Percentiles rank a stretch among this genome's conserved stretches.
phyloP scores from a whole-genome alignment of 2,797 vertebrate species.

The Falco novaeseelandiae region DNA sequence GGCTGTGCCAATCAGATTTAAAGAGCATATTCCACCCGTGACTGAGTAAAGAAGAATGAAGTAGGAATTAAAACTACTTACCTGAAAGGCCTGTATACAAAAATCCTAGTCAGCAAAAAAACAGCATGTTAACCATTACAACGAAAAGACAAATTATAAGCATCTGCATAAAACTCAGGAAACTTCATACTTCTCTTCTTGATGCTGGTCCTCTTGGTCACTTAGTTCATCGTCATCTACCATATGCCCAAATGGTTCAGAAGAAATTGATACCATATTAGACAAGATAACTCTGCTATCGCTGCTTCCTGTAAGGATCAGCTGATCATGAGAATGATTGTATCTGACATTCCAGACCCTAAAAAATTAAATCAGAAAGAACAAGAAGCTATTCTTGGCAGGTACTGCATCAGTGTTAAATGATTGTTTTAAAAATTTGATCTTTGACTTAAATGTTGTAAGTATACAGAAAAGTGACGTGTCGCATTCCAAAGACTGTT shows the following conservation, averaged over 20 bases:
- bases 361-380: not conserved
- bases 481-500: not conserved
- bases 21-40: not conserved
- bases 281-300: conserved; percentile 98
- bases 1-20: not conserved
- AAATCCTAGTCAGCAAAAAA: conserved; percentile 48
- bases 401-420: not conserved
- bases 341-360: conserved; percentile 99
- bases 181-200: conserved; percentile 88
- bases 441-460: not conserved
- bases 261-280: conserved; percentile 99
- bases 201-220: conserved; percentile 90
- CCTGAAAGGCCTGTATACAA: conserved; percentile 46
- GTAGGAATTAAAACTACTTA: not conserved
- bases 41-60: not conserved
- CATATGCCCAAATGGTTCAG: conserved; percentile 95
- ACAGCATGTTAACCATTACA: not conserved
- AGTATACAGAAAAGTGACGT: not conserved
- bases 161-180: conserved; percentile 9
- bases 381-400: not conserved
- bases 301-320: conserved; percentile 95
- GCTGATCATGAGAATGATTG: conserved; percentile 97
- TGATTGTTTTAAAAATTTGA: not conserved
- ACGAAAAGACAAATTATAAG: not conserved
- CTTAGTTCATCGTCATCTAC: conserved; percentile 96